Evolutionary conservation across 23 tunicate genomes (phyloP).

Genomic region (Halocynthia aurantium): DNA sequence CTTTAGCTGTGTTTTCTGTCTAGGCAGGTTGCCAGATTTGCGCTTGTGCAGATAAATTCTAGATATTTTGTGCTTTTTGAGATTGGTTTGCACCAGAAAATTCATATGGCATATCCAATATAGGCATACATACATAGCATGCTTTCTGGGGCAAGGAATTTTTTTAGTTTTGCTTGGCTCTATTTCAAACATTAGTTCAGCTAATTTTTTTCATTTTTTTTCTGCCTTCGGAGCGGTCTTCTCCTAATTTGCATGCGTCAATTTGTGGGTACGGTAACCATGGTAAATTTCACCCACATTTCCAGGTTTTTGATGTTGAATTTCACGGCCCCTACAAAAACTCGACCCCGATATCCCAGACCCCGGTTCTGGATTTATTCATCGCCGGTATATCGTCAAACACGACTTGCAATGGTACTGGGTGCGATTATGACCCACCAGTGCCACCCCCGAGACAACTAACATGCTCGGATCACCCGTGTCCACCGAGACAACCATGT

Average conservation of each 20-base stretch:
- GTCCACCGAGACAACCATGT: conserved; percentile 83
- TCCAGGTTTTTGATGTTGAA: conserved; percentile 53
- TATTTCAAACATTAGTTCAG: not conserved
- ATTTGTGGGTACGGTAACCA: not conserved
- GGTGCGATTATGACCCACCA: conserved; percentile 71
- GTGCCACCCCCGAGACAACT: conserved; percentile 64
- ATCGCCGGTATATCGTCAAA: conserved; percentile 33
- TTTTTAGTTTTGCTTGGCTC: not conserved
- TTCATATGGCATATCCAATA: too few species aligned
- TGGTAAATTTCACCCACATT: not conserved
- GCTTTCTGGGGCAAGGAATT: not conserved
- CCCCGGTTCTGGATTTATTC: conserved; percentile 63
- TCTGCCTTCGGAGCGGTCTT: too few species aligned
- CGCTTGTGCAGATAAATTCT: too few species aligned
- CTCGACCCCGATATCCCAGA: conserved; percentile 74
- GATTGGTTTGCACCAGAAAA: too few species aligned
- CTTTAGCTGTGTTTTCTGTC: too few species aligned
- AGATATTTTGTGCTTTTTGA: too few species aligned
- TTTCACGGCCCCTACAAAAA: conserved; percentile 64
- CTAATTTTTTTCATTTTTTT: too few species aligned
- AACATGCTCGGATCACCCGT: conserved; percentile 76
- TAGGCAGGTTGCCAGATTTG: too few species aligned
- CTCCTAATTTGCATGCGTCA: not conserved
- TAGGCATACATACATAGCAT: not conserved
- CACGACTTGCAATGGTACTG: conserved; percentile 32